Percentiles rank a stretch among this genome's conserved stretches.
These are phyloP conservation scores for Grus americana DNA, from an alignment of 2,113 vertebrate genomes.

Conservation along the genomic window DNA sequence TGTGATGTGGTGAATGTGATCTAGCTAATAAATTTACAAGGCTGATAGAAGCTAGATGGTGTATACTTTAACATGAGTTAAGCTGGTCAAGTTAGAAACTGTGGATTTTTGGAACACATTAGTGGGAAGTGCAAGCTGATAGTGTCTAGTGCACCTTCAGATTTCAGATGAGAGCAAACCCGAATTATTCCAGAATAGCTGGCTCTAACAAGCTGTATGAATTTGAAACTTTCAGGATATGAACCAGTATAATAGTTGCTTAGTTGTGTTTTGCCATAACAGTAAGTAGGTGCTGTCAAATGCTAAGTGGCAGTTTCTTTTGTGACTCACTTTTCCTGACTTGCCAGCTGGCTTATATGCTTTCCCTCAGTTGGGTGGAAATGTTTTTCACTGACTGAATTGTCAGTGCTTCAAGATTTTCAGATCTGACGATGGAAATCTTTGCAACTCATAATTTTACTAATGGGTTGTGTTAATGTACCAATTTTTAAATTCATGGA, in stretches of 20 bases:
- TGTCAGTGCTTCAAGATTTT: conserved; percentile 47
- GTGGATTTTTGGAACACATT: not conserved
- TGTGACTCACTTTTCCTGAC: conserved; percentile 47
- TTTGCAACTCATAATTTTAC: conserved; percentile 66
- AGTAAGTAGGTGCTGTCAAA: conserved; percentile 67
- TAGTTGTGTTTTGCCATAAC: conserved; percentile 59
- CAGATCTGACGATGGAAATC: conserved; percentile 40
- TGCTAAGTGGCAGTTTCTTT: conserved; percentile 61
- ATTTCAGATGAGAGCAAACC: conserved; percentile 16
- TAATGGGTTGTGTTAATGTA: conserved; percentile 52
- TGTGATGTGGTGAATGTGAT: not conserved
- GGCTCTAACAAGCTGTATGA: not conserved
- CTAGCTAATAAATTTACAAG: not conserved
- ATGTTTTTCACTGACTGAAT: conserved; percentile 62
- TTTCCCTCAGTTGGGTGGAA: conserved; percentile 44
- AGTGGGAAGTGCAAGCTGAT: not conserved
- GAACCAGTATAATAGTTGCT: conserved; percentile 47
- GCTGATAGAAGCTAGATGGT: not conserved
- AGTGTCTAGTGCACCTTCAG: not conserved
- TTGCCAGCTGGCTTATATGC: conserved; percentile 34
- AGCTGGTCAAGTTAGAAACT: not conserved
- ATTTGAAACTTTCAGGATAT: conserved; percentile 32
- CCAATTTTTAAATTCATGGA: conserved; percentile 55
- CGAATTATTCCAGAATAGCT: conserved; percentile 10
- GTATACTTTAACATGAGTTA: not conserved